These are phyloP conservation scores for Teinopalpus imperialis DNA, from an alignment of 2,888 invertebrate genomes.

Conservation along the genomic window DNA sequence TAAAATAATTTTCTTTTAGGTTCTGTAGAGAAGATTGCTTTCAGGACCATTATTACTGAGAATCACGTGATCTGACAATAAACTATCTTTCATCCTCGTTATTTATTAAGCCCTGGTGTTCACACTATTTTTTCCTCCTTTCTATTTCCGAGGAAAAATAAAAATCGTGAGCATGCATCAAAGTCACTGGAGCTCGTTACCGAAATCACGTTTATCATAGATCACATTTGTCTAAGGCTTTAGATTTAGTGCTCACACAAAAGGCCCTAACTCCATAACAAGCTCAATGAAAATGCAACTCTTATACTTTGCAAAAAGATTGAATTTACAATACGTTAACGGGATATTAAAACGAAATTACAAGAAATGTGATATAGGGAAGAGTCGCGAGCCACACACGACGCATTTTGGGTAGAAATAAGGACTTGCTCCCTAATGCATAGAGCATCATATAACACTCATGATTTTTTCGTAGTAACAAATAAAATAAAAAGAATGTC, in stretches of 20 bases:
- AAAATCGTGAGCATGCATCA: conserved; percentile 69
- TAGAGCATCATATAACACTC: too few relatives aligned
- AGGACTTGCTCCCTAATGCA: conserved; percentile 60
- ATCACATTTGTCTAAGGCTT: conserved; percentile 78
- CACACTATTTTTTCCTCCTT: conserved; percentile 66
- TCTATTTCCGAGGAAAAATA: conserved; percentile 63
- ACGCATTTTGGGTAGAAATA: conserved; percentile 73
- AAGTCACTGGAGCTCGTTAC: conserved; percentile 69
- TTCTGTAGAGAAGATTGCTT: conserved; percentile 52
- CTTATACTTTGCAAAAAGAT: conserved; percentile 37
- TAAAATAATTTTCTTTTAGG: conserved; percentile 67
- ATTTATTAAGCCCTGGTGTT: conserved; percentile 64
- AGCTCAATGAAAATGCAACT: conserved; percentile 35
- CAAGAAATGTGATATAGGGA: conserved; percentile 50
- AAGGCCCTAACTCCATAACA: conserved; percentile 37
- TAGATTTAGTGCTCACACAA: conserved; percentile 42
- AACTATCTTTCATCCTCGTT: conserved; percentile 74
- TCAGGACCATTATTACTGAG: conserved; percentile 61
- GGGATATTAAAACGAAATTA: conserved; percentile 47
- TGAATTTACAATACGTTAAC: conserved; percentile 37
- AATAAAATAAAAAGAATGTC: too few relatives aligned
- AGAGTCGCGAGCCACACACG: conserved; percentile 79
- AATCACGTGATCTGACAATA: conserved; percentile 78
- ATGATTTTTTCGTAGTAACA: too few relatives aligned
- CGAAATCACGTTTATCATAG: conserved; percentile 79